These are phyloP conservation scores for Hestina assimilis DNA, from an alignment of 1,140 invertebrate genomes.

Conservation along the genomic window DNA sequence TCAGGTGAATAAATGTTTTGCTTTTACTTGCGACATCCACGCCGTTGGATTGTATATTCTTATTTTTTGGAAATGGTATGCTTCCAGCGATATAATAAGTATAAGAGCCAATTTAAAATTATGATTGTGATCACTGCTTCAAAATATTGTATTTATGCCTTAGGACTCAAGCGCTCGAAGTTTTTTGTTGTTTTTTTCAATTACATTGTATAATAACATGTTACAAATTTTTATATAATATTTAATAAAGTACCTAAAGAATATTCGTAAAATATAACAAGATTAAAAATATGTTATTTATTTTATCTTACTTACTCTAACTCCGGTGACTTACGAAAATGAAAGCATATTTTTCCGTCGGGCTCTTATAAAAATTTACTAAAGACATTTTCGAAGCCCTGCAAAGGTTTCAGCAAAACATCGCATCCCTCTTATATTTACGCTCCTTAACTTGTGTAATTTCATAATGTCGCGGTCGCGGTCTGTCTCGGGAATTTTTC, in stretches of 20 bases:
- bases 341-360: conserved; percentile 48
- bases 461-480: conserved; percentile 31
- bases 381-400: conserved; percentile 56
- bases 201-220: no score
- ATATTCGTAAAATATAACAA: conserved; percentile 43
- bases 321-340: conserved; percentile 48
- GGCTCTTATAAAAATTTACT: conserved; percentile 49
- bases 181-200: no score
- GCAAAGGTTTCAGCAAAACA: conserved; percentile 50
- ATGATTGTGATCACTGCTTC: no score
- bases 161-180: no score
- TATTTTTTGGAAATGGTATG: no score
- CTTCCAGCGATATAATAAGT: no score
- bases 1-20: no score
- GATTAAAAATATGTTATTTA: conserved; percentile 30
- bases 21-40: no score
- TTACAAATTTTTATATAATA: conserved; percentile 12
- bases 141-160: no score
- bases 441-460: conserved; percentile 42
- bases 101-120: no score
- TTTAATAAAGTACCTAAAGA: conserved; percentile 5
- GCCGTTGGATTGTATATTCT: no score
- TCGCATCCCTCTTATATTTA: conserved; percentile 46
- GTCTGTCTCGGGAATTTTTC: conserved; percentile 19
- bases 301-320: no score